A percentile compares a stretch with the other conserved stretches of the same genome.
phyloP scores from a whole-genome alignment of 2,113 vertebrate genomes.

The Etheostoma spectabile region DNA sequence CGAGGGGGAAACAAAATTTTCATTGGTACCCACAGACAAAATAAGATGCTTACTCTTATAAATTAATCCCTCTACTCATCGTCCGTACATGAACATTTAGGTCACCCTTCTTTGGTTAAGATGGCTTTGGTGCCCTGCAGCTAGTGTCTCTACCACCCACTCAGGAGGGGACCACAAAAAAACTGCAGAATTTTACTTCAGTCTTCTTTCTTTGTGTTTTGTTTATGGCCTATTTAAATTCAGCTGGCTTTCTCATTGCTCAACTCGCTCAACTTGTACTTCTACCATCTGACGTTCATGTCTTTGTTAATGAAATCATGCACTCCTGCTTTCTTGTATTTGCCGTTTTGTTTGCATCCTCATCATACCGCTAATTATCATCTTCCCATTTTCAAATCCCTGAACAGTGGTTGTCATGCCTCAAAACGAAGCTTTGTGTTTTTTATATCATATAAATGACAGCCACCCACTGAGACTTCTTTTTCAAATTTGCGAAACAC shows the following conservation, averaged over 20 bases:
- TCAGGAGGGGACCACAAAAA: conserved; percentile 31
- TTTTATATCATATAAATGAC: conserved; percentile 50
- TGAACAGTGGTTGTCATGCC: conserved; percentile 40
- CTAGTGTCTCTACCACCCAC: conserved; percentile 56
- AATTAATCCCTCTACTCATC: conserved; percentile 49
- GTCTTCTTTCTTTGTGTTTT: conserved; percentile 17
- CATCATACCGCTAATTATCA: conserved; percentile 26
- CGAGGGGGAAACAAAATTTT: background rate
- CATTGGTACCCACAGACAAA: conserved; percentile 25
- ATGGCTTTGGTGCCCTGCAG: conserved; percentile 48
- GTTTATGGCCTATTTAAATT: conserved; percentile 47
- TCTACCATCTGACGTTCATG: conserved; percentile 40
- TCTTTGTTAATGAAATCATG: conserved; percentile 45
- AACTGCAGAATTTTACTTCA: conserved; percentile 15
- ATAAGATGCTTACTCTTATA: conserved; percentile 5
- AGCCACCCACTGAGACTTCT: conserved; percentile 44
- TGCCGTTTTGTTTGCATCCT: conserved; percentile 32
- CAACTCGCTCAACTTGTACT: conserved; percentile 15
- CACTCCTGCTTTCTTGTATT: background rate
- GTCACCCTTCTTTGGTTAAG: conserved; percentile 47
- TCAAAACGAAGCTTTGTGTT: conserved; percentile 49
- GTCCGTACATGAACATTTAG: conserved; percentile 61
- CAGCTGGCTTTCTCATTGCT: background rate
- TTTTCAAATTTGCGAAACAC: conserved; percentile 49
- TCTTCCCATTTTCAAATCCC: conserved; percentile 35